Evolutionary conservation across 2,113 vertebrate genomes (phyloP).

Genomic region (Muntiacus muntjak): DNA sequence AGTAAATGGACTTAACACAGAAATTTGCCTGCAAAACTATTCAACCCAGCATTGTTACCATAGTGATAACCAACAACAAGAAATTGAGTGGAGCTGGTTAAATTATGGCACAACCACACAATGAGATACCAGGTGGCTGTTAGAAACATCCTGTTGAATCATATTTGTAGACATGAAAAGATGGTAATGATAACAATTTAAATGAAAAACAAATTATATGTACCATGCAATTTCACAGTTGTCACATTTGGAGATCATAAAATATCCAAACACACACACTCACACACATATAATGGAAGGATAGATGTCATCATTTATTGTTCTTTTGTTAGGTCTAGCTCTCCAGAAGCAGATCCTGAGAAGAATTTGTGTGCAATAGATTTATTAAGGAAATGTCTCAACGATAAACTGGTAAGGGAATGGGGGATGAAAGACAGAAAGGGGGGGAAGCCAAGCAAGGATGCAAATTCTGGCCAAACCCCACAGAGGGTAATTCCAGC

Average conservation of each 20-base stretch:
- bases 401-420: background rate
- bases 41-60: background rate
- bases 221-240: background rate
- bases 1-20: background rate
- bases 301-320: background rate
- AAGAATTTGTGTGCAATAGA: background rate
- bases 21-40: background rate
- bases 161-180: conserved; percentile 24
- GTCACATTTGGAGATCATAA: background rate
- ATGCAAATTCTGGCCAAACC: background rate
- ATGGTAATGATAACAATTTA: conserved; percentile 33
- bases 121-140: background rate
- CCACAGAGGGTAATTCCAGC: background rate
- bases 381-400: background rate
- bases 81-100: background rate
- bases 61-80: conserved; percentile 7
- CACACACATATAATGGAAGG: background rate
- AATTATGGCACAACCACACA: background rate
- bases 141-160: background rate
- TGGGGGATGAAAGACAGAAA: background rate
- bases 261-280: background rate
- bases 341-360: background rate
- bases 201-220: background rate
- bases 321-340: background rate
- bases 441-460: background rate